A percentile compares a stretch with the other conserved stretches of the same genome.
These are phyloP conservation scores for Callaeas wilsoni DNA, from an alignment of 2,113 vertebrate species.

Conservation along the genomic window DNA sequence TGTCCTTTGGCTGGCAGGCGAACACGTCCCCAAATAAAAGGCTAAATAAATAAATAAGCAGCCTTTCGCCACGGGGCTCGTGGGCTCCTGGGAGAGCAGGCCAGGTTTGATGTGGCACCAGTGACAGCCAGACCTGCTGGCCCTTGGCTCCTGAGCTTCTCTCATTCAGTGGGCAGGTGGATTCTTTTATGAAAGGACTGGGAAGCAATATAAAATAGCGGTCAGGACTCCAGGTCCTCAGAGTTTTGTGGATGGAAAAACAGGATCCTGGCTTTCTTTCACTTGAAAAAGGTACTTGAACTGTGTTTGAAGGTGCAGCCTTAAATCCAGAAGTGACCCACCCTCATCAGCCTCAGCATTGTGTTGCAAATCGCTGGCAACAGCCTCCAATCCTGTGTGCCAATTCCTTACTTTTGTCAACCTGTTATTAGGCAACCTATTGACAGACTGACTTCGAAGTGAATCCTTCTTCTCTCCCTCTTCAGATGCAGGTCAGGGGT, in stretches of 20 bases:
- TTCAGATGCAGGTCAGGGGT: background rate
- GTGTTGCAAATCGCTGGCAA: background rate
- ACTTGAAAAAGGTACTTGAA: background rate
- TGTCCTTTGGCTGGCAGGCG: background rate
- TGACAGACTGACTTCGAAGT: background rate
- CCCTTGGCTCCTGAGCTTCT: background rate
- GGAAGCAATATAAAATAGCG: background rate
- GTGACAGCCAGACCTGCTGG: background rate
- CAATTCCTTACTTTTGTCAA: background rate
- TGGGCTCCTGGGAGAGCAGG: background rate
- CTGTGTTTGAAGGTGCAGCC: background rate
- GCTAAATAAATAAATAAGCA: background rate
- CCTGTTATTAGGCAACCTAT: background rate
- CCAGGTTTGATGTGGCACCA: background rate
- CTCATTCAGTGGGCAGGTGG: too few relatives aligned
- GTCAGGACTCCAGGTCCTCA: background rate
- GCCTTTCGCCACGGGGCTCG: rapidly evolving
- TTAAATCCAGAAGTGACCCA: background rate
- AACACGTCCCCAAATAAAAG: rapidly evolving
- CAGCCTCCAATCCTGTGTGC: background rate
- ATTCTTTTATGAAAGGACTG: background rate
- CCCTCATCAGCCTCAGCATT: background rate
- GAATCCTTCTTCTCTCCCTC: background rate
- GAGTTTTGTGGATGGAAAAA: background rate
- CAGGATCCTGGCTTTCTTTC: background rate